A percentile compares a stretch with the other conserved stretches of the same genome.
Conservation (phyloP, 2,113 vertebrate genomes). For the Isichthys henryi region DNA sequence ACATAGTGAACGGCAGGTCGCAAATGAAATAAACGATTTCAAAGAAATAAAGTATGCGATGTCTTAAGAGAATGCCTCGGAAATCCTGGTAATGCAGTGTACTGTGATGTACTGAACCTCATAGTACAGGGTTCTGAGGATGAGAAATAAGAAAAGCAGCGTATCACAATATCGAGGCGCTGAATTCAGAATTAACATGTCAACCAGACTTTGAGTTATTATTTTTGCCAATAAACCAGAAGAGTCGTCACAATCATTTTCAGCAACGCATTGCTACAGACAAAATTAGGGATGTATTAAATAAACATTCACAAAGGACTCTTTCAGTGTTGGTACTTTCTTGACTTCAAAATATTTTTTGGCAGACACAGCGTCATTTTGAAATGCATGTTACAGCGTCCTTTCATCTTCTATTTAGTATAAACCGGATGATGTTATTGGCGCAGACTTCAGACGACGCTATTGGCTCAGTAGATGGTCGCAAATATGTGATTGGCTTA, state of each 20-base stretch:
- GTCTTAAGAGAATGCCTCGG: neutral
- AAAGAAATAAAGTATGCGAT: neutral
- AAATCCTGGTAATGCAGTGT: neutral
- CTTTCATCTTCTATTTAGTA: neutral
- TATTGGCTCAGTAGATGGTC: neutral
- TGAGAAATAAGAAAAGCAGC: neutral
- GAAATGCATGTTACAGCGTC: neutral
- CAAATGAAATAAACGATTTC: neutral
- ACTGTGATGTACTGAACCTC: neutral
- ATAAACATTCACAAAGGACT: neutral
- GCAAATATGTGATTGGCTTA: neutral
- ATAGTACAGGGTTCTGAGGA: neutral
- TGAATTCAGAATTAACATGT: neutral
- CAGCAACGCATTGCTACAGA: neutral
- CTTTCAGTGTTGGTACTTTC: neutral
- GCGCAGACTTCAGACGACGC: neutral
- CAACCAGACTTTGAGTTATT: constrained; percentile 4
- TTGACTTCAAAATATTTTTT: constrained; percentile 5
- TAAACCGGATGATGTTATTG: too few relatives aligned
- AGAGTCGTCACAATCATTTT: neutral
- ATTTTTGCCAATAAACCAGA: constrained; percentile 1
- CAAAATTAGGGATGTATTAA: neutral
- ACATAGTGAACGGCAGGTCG: neutral
- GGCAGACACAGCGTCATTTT: neutral
- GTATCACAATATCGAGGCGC: neutral